A percentile compares a stretch with the other conserved stretches of the same genome.
These are phyloP conservation scores for Drosophila maculinotata DNA, from an alignment of 2,888 invertebrate genomes.

Conservation along the genomic window DNA sequence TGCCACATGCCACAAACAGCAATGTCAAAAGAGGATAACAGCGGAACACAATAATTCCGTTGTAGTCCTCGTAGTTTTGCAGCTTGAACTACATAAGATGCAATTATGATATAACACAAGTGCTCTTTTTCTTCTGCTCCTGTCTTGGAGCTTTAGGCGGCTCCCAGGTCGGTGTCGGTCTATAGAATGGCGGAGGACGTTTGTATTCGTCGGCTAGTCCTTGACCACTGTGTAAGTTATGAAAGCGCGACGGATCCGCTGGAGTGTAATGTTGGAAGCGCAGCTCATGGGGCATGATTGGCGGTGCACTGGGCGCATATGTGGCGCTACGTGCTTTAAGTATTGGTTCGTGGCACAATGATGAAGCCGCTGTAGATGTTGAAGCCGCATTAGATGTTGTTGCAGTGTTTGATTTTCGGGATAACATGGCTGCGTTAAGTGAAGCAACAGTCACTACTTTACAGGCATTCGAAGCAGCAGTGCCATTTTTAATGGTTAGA, in stretches of 20 bases:
- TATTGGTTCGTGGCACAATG: neutral
- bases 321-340: neutral
- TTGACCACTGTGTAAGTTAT: neutral
- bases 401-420: neutral
- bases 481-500: conserved; percentile 17
- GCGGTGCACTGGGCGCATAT: conserved; percentile 15
- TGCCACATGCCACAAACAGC: conserved; percentile 27
- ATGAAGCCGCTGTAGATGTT: too few species aligned
- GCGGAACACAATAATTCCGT: conserved; percentile 9
- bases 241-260: conserved; percentile 5
- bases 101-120: conserved; percentile 55
- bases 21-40: conserved; percentile 33
- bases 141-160: conserved; percentile 2
- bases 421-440: too few species aligned
- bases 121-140: conserved; percentile 25
- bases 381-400: neutral
- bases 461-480: neutral
- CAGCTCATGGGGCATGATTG: neutral
- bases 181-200: conserved; percentile 20
- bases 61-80: conserved; percentile 48
- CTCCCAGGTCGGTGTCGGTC: neutral
- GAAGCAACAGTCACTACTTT: too few species aligned
- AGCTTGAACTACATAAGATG: conserved; percentile 27
- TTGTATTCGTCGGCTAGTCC: conserved; percentile 4
- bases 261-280: conserved; percentile 22